Evolutionary conservation across 2,113 vertebrate genomes (phyloP), one percentile per base, ranked within the genome.

Genomic region (Campylomormyrus tamandua): DNA sequence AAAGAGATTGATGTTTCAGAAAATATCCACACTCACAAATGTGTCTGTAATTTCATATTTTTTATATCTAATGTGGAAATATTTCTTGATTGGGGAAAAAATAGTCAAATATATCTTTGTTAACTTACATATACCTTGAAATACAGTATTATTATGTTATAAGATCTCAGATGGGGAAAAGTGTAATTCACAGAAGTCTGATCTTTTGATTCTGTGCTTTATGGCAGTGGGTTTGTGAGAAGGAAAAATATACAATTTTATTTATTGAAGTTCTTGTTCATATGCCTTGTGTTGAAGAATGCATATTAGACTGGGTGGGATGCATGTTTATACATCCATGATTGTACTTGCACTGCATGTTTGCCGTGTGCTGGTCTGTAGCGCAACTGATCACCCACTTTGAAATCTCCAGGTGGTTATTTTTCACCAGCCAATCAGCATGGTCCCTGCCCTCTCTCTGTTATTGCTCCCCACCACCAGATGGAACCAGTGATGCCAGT

Each of bases 391-490:
- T 85, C n/a, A 19, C 50, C 80, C 49, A 42, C 56, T 88, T 66
- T 66, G 53, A 66, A 88, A 88, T 50, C 87, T 66, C 87, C 35
- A 45, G 87, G 87, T 52, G 53, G 89, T 56, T 17, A 85, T 89
- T 85, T 84, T 85, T 56, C 52, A 53, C 39, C 77, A 62, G 42
- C 52, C 88, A 50, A 50, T 27, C 46, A 74, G 88, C 87, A n/a
- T 31, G 87, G 27, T 50, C 70, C 88, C 77, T 62, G 24, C 80
- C 89, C 52, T 46, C 39, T 45, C 62, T 58, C 21, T 27, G 4
- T 35, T 85, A 42, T 62, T n/a, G 21, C 89, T 89, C 89, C 42
- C 50, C 6, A 27, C 84, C 89, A 87, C 89, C 66, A 90, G 89
- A 87, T 87, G 89, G 89, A 74, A 85, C 84, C 53, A 87, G 58